These are phyloP conservation scores for Anisognathus igniventris DNA, from an alignment of 2,797 vertebrate species.

Conservation along the genomic window DNA sequence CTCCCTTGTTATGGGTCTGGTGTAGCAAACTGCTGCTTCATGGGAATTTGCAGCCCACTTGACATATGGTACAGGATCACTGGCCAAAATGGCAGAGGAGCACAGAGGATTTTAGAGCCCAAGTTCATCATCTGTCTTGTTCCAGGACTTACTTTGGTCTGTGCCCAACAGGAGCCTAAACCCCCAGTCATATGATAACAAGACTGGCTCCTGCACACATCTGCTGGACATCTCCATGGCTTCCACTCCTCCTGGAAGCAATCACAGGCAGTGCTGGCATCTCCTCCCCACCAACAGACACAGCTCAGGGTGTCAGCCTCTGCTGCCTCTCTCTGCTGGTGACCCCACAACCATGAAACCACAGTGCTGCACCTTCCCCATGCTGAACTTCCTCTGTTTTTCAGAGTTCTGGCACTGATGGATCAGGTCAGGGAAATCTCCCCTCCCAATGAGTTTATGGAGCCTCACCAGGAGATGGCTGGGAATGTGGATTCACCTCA, in stretches of 20 bases:
- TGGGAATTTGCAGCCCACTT: constrained; percentile 65
- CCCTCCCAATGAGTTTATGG: neutral
- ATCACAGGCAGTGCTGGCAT: neutral
- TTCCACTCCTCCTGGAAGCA: neutral
- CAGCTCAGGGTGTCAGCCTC: neutral
- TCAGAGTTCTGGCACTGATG: neutral
- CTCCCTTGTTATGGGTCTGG: constrained; percentile 48
- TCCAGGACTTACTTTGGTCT: constrained; percentile 39
- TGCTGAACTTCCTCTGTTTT: neutral
- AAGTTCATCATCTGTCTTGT: constrained; percentile 38
- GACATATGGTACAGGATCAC: constrained; percentile 61
- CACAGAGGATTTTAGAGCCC: constrained; percentile 8
- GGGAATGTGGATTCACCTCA: neutral
- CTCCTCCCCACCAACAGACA: neutral
- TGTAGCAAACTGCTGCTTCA: constrained; percentile 51
- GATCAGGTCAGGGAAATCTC: neutral
- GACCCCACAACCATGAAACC: neutral
- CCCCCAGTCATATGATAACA: neutral
- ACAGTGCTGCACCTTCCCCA: neutral
- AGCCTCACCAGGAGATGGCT: neutral
- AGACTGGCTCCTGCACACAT: neutral
- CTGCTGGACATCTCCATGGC: neutral
- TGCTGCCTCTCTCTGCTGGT: neutral
- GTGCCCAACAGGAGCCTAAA: neutral
- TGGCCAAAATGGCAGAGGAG: constrained; percentile 56